Evolutionary conservation across 2,888 invertebrate genomes (phyloP).

Genomic region (Drosophila tripunctata): DNA sequence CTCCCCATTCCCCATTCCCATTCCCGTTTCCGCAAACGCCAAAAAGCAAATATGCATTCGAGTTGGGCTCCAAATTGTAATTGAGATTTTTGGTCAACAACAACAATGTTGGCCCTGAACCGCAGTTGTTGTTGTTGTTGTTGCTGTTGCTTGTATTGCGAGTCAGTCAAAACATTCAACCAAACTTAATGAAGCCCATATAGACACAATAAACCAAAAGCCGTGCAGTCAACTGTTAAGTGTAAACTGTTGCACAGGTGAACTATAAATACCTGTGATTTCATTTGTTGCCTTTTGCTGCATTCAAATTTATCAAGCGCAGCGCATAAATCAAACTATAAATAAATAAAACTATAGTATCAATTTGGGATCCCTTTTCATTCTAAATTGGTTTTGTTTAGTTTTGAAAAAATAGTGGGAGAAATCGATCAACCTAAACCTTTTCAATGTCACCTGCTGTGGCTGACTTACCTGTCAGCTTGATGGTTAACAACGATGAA

Average conservation of each 20-base stretch:
- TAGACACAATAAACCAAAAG: conserved; percentile 21
- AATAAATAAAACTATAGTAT: conserved; percentile 42
- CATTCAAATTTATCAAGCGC: conserved; percentile 60
- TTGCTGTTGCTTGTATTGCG: conserved; percentile 14
- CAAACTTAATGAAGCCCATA: conserved; percentile 58
- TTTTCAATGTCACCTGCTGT: conserved; percentile 56
- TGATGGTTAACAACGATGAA: conserved; percentile 26
- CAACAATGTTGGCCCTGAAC: conserved; percentile 30
- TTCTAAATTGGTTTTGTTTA: too few species aligned
- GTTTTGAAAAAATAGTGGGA: background rate
- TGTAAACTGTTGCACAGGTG: conserved; percentile 30
- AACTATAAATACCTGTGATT: conserved; percentile 25
- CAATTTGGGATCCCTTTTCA: conserved; percentile 32
- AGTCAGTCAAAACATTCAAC: conserved; percentile 34
- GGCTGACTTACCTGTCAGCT: conserved; percentile 28
- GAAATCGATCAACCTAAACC: conserved; percentile 41
- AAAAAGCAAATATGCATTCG: conserved; percentile 35
- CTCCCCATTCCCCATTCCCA: conserved; percentile 10
- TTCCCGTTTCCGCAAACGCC: conserved; percentile 32
- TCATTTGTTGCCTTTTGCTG: conserved; percentile 16
- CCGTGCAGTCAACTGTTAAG: conserved; percentile 42
- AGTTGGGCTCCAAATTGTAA: conserved; percentile 20
- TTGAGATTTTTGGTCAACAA: conserved; percentile 31
- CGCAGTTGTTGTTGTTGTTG: conserved; percentile 8
- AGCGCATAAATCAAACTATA: conserved; percentile 63